Conservation (phyloP, 2,888 invertebrate species). For the Chymomyza procnemis region DNA sequence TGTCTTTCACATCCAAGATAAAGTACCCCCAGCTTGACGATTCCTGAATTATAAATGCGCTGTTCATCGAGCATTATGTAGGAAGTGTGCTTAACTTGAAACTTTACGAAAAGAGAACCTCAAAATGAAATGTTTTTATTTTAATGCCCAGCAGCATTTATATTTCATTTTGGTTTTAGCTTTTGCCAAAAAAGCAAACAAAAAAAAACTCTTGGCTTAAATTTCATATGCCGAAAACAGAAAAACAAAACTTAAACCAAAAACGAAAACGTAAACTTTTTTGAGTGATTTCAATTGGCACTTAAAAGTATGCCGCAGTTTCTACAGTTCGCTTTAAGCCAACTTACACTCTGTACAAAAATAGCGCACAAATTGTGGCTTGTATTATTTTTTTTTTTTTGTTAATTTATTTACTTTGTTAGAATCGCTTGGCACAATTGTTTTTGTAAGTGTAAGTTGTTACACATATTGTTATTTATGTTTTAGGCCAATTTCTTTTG, state of each 20-base stretch:
- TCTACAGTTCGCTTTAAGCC: background rate
- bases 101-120: no score
- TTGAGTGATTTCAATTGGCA: slow-evolving; percentile 35
- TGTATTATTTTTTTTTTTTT: background rate
- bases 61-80: no score
- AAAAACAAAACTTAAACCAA: background rate
- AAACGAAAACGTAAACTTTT: slow-evolving; percentile 6
- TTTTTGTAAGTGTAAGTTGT: slow-evolving; percentile 1
- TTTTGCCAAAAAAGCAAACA: no score
- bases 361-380: background rate
- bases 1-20: no score
- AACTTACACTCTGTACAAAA: background rate
- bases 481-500: background rate
- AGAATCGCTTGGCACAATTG: background rate
- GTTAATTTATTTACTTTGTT: background rate
- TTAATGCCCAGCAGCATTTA: no score
- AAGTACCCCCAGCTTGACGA: no score
- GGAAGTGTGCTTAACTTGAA: no score
- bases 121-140: no score
- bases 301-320: slow-evolving; percentile 20
- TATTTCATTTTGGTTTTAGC: no score
- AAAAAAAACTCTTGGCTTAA: background rate
- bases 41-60: no score
- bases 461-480: background rate
- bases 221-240: background rate